Percentiles rank a stretch among this genome's conserved stretches.
Conservation (phyloP, 1,140 invertebrate genomes). For the Bactericera cockerelli region DNA sequence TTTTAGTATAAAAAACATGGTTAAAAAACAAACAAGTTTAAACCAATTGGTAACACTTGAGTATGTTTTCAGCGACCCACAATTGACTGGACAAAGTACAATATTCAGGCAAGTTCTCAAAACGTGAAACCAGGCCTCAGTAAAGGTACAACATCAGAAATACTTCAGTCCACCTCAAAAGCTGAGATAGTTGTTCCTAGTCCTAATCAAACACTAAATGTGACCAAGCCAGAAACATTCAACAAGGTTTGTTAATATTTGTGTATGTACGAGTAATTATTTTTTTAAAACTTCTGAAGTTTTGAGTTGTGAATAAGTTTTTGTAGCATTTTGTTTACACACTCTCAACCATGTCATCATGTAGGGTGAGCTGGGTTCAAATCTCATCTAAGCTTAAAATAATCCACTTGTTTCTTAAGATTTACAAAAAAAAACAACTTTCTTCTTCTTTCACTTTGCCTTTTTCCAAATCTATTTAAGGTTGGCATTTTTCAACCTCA, state of each 20-base stretch:
- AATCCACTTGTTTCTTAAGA: too few relatives aligned
- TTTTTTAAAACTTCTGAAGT: background rate
- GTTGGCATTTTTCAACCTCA: too few relatives aligned
- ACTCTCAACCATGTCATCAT: background rate
- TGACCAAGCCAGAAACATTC: conserved; percentile 58
- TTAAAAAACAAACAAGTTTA: too few relatives aligned
- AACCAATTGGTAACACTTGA: too few relatives aligned
- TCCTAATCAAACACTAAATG: conserved; percentile 32
- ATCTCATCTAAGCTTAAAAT: too few relatives aligned
- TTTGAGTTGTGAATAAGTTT: too few relatives aligned
- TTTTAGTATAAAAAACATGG: too few relatives aligned
- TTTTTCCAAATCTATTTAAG: too few relatives aligned
- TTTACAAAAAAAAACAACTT: too few relatives aligned
- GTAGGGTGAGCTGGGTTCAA: background rate
- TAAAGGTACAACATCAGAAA: conserved; percentile 1
- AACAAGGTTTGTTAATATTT: conserved; percentile 42
- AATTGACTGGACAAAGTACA: conserved; percentile 65
- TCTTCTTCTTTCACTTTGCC: too few relatives aligned
- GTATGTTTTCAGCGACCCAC: conserved; percentile 40
- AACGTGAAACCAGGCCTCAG: background rate
- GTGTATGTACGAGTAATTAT: conserved; percentile 11
- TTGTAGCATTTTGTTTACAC: too few relatives aligned
- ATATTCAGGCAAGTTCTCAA: conserved; percentile 27
- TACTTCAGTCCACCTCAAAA: background rate
- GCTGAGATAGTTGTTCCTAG: too few relatives aligned